These are phyloP conservation scores for Scatophagus argus DNA, from an alignment of 2,113 vertebrate genomes.

Conservation along the genomic window DNA sequence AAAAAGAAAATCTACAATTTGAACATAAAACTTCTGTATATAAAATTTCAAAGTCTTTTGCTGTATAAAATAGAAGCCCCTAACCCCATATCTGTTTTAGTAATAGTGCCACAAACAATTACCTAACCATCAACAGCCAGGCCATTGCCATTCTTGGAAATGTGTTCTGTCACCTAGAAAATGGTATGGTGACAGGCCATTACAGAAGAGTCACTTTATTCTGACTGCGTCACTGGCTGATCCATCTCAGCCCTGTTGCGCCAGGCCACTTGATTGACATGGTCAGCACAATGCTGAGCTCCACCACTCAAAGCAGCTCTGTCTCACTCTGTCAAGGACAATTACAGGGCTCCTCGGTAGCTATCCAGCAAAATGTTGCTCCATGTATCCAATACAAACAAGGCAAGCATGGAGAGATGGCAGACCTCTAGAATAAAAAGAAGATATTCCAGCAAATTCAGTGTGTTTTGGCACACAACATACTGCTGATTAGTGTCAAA, in stretches of 20 bases:
- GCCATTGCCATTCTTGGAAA: slow-evolving; percentile 43
- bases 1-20: too few species aligned
- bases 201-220: slow-evolving; percentile 75
- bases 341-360: slow-evolving; percentile 65
- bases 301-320: slow-evolving; percentile 56
- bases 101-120: slow-evolving; percentile 36
- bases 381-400: slow-evolving; percentile 60
- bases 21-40: too few species aligned
- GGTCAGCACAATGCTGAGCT: slow-evolving; percentile 56
- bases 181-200: slow-evolving; percentile 75
- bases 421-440: slow-evolving; percentile 20
- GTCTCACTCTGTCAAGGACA: slow-evolving; percentile 72
- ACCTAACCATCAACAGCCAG: slow-evolving; percentile 38
- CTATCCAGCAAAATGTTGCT: slow-evolving; percentile 48
- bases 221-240: slow-evolving; percentile 54
- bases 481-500: slow-evolving; percentile 49
- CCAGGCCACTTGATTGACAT: slow-evolving; percentile 70
- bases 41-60: neutral
- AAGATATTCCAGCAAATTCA: slow-evolving; percentile 19
- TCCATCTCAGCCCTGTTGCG: slow-evolving; percentile 34
- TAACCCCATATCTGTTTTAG: slow-evolving; percentile 26
- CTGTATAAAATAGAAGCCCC: neutral
- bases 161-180: slow-evolving; percentile 71
- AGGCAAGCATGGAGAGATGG: slow-evolving; percentile 29
- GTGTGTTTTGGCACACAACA: slow-evolving; percentile 44